These are phyloP conservation scores for Cantharis nigra DNA, from an alignment of 2,888 invertebrate genomes.

Conservation along the genomic window DNA sequence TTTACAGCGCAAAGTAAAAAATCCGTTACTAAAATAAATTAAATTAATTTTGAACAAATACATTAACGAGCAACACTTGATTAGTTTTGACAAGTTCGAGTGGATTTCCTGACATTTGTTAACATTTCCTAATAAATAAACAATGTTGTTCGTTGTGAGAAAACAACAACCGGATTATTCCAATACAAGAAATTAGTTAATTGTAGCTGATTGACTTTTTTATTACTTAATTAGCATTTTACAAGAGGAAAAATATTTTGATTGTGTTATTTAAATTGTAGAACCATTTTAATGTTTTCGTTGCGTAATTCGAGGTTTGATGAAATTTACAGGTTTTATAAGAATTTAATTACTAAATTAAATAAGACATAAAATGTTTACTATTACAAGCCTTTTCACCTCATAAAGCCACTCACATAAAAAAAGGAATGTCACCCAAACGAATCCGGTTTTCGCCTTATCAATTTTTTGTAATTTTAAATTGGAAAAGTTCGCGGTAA, in stretches of 20 bases:
- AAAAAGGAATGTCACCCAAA: background rate
- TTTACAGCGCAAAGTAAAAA: background rate
- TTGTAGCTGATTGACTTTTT: background rate
- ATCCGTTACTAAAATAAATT: slow-evolving; percentile 5
- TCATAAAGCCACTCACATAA: background rate
- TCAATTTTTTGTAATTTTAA: background rate
- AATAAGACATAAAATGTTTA: background rate
- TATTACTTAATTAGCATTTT: background rate
- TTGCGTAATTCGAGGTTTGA: background rate
- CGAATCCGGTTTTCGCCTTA: background rate
- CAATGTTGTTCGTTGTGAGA: background rate
- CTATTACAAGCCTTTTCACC: background rate
- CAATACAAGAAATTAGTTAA: background rate
- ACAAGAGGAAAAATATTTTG: background rate
- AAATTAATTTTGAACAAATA: slow-evolving; percentile 16
- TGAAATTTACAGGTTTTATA: background rate
- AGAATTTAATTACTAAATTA: background rate
- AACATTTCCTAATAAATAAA: background rate
- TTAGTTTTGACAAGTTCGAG: slow-evolving; percentile 21
- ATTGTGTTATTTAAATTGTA: background rate
- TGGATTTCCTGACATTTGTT: background rate
- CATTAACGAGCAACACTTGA: slow-evolving; percentile 19
- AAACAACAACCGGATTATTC: background rate
- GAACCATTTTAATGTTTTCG: background rate
- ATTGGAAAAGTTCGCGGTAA: background rate